phyloP scores from a whole-genome alignment of 2,888 invertebrate genomes.

The Pachydiplax longipennis region DNA sequence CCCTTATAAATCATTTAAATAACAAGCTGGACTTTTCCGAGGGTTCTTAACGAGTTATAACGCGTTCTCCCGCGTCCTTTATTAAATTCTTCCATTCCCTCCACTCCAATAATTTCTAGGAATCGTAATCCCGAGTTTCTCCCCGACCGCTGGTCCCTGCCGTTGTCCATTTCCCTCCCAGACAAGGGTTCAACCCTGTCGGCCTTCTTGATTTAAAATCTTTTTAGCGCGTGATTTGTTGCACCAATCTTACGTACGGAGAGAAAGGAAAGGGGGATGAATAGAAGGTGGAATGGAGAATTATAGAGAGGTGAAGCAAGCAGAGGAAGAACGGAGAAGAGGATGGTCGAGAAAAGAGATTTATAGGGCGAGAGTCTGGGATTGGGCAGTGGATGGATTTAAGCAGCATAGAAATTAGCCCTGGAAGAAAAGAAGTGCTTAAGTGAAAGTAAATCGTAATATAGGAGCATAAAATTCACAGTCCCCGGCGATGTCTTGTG shows the following conservation, averaged over 20 bases:
- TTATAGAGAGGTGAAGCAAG: background rate
- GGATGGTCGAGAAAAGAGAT: background rate
- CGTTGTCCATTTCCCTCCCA: background rate
- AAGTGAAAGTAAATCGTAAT: background rate
- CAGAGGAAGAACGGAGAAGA: background rate
- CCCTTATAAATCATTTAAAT: conserved; percentile 7
- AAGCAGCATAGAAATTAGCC: no score
- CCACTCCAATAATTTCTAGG: conserved; percentile 12
- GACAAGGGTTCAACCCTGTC: conserved; percentile 11
- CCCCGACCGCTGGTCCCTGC: background rate
- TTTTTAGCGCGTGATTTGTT: conserved; percentile 39
- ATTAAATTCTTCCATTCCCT: conserved; percentile 38
- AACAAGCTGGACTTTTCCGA: background rate
- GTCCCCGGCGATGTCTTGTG: no score
- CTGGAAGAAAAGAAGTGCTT: background rate
- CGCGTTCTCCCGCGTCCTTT: background rate
- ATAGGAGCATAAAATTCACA: no score
- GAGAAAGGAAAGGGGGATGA: background rate
- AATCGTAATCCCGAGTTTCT: conserved; percentile 2
- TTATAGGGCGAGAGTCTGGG: no score
- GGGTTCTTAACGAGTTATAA: conserved; percentile 32
- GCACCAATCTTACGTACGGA: conserved; percentile 3
- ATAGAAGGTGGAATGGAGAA: background rate
- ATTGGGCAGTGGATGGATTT: no score
- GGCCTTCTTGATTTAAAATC: conserved; percentile 30